Conservation (phyloP, 2,888 invertebrate species). For the Dryobota labecula region DNA sequence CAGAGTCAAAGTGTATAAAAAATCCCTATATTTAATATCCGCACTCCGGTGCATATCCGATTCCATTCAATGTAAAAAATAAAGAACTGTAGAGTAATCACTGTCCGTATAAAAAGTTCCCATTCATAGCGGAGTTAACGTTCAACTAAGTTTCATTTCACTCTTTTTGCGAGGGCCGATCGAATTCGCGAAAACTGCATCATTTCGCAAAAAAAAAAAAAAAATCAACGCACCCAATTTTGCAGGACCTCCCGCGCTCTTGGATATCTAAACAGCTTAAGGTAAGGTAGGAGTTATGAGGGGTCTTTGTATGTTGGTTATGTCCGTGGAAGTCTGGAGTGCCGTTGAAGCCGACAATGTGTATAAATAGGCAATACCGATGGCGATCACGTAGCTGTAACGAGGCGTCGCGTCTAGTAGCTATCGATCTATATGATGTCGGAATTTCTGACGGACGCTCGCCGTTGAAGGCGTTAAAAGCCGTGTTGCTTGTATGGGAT, state of each 20-base stretch:
- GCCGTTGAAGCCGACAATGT: constrained; percentile 83
- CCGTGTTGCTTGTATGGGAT: constrained; percentile 35
- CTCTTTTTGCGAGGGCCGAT: constrained; percentile 77
- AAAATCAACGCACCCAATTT: constrained; percentile 66
- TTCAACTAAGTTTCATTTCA: constrained; percentile 80
- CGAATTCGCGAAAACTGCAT: constrained; percentile 80
- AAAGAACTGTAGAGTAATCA: constrained; percentile 76
- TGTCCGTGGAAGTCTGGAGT: constrained; percentile 74
- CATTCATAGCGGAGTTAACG: constrained; percentile 82
- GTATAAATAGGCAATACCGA: constrained; percentile 88
- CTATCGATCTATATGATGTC: constrained; percentile 82
- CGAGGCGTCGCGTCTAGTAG: constrained; percentile 85
- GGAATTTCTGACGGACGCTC: constrained; percentile 73
- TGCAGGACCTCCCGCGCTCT: constrained; percentile 59
- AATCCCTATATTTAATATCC: constrained; percentile 46
- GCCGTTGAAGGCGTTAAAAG: constrained; percentile 48
- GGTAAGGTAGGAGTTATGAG: constrained; percentile 59
- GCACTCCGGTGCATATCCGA: constrained; percentile 60
- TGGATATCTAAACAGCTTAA: neutral
- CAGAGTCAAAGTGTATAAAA: constrained; percentile 12
- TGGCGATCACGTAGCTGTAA: constrained; percentile 88
- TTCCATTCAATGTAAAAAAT: constrained; percentile 67
- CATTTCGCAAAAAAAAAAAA: too few species aligned
- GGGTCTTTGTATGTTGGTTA: constrained; percentile 74
- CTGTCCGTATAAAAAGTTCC: constrained; percentile 80